Conservation (phyloP, 2,797 vertebrate genomes). For the Microctenopoma lineatum region DNA sequence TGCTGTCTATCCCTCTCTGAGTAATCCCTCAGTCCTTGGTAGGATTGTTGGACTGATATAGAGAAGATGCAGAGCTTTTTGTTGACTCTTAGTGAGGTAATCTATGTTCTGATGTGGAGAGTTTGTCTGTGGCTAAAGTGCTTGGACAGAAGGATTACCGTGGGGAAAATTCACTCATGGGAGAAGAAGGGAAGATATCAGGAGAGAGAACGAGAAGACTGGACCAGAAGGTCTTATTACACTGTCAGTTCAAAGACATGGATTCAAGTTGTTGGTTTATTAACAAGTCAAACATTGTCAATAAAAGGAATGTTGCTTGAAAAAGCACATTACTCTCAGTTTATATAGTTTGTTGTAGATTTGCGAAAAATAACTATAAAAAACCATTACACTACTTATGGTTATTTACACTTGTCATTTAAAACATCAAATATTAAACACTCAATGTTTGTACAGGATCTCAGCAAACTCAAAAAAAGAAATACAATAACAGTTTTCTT, state of each 20-base stretch:
- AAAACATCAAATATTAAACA: too few relatives aligned
- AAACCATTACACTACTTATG: background rate
- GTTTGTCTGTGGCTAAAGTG: conserved; percentile 27
- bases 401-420: background rate
- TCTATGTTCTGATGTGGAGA: conserved; percentile 38
- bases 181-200: background rate
- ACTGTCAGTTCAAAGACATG: background rate
- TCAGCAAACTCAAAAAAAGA: background rate
- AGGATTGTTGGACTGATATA: conserved; percentile 26
- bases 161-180: background rate
- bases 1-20: conserved; percentile 19
- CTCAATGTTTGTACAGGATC: background rate
- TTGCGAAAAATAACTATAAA: background rate
- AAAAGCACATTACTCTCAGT: too few relatives aligned
- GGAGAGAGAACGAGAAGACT: background rate
- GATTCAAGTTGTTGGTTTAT: background rate
- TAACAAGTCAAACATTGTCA: background rate
- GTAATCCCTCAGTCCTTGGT: conserved; percentile 40
- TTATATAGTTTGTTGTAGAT: background rate
- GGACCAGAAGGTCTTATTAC: background rate
- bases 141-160: background rate
- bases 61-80: conserved; percentile 39
- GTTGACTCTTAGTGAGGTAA: conserved; percentile 45
- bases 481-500: background rate
- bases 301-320: background rate